A percentile compares a stretch with the other conserved stretches of the same genome.
These are phyloP conservation scores for Andrena camellia DNA, from an alignment of 2,888 invertebrate species.

Conservation along the genomic window DNA sequence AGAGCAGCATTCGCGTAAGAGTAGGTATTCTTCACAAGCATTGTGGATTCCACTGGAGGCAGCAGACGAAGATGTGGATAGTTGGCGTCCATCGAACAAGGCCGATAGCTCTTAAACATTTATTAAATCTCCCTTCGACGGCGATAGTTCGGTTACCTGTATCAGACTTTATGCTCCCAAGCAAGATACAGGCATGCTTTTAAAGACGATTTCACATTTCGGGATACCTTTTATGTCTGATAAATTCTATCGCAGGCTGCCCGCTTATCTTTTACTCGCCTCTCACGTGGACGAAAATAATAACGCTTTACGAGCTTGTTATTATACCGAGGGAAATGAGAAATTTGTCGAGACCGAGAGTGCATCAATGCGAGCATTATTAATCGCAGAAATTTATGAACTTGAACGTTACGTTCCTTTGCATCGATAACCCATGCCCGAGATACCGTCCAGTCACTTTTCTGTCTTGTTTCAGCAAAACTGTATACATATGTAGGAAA, in stretches of 20 bases:
- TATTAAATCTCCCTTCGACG: slow-evolving; percentile 29
- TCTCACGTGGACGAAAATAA: slow-evolving; percentile 31
- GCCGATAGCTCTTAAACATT: slow-evolving; percentile 12
- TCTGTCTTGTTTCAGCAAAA: no score
- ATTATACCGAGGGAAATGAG: neutral
- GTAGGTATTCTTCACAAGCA: slow-evolving; percentile 19
- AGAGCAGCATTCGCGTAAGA: slow-evolving; percentile 11
- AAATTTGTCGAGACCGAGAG: neutral
- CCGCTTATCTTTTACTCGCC: slow-evolving; percentile 46
- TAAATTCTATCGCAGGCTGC: slow-evolving; percentile 35
- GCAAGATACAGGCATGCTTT: slow-evolving; percentile 35
- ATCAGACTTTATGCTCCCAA: slow-evolving; percentile 26
- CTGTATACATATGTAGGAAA: neutral
- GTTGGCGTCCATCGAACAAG: slow-evolving; percentile 3
- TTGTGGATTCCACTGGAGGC: slow-evolving; percentile 10
- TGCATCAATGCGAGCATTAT: neutral
- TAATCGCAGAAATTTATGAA: neutral
- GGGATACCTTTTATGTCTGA: slow-evolving; percentile 39
- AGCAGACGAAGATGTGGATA: neutral
- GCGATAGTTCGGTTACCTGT: slow-evolving; percentile 18
- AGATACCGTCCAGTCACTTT: no score
- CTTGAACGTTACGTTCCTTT: neutral
- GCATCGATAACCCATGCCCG: neutral
- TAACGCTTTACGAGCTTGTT: slow-evolving; percentile 39
- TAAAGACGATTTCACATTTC: slow-evolving; percentile 37